Evolutionary conservation across 2,113 vertebrate genomes (phyloP).

Genomic region (Trichomycterus rosablanca): DNA sequence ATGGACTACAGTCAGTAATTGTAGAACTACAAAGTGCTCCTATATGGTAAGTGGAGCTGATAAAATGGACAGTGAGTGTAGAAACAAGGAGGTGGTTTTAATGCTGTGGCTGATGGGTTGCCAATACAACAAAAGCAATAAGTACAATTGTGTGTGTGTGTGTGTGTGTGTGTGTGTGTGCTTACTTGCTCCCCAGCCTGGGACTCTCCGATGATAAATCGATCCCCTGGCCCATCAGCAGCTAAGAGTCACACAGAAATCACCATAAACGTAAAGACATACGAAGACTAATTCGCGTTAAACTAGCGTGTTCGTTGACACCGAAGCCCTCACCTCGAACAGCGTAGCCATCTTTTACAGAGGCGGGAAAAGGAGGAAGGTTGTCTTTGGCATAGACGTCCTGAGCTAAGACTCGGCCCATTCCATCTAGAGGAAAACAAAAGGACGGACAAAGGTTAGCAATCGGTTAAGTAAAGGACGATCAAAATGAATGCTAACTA

Average conservation of each 20-base stretch:
- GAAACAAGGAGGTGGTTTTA: too few relatives aligned
- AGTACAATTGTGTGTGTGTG: too few relatives aligned
- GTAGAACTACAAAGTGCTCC: neutral
- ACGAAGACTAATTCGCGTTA: neutral
- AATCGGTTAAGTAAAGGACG: too few relatives aligned
- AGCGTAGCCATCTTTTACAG: slow-evolving; percentile 97
- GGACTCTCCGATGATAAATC: slow-evolving; percentile 97
- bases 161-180: slow-evolving; percentile 11
- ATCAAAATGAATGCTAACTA: too few relatives aligned
- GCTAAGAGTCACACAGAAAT: slow-evolving; percentile 62
- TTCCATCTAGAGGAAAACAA: slow-evolving; percentile 75
- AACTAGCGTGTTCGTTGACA: neutral
- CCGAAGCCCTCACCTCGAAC: slow-evolving; percentile 81
- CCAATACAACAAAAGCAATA: too few relatives aligned
- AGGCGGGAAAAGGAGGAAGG: slow-evolving; percentile 94
- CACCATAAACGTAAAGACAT: neutral
- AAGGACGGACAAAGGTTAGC: neutral
- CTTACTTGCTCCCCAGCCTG: slow-evolving; percentile 96
- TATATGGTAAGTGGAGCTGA: too few relatives aligned
- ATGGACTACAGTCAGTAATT: neutral
- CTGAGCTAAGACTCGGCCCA: slow-evolving; percentile 97
- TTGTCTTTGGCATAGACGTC: slow-evolving; percentile 99
- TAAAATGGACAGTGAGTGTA: too few relatives aligned
- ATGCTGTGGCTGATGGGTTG: too few relatives aligned
- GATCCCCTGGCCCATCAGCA: slow-evolving; percentile 96